Evolutionary conservation across 2,113 vertebrate species (phyloP).

Genomic region (Percopsis transmontana): DNA sequence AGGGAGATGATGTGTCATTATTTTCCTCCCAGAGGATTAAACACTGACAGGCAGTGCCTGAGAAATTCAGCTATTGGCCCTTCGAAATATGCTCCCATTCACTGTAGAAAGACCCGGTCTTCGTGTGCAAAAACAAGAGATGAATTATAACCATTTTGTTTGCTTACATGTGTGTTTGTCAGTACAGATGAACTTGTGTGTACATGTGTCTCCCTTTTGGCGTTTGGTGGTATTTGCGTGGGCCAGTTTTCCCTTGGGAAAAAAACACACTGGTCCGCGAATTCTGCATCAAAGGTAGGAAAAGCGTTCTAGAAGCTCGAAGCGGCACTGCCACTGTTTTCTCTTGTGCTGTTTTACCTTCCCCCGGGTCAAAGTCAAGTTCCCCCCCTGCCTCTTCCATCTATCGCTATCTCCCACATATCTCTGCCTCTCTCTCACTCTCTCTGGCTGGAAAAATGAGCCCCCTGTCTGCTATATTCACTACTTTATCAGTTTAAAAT

Average conservation of each 20-base stretch:
- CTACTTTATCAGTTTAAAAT: slow-evolving; percentile 64
- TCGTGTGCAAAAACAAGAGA: slow-evolving; percentile 20
- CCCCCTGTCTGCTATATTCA: slow-evolving; percentile 64
- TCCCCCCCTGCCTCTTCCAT: slow-evolving; percentile 41
- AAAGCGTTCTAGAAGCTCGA: slow-evolving; percentile 45
- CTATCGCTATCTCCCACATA: slow-evolving; percentile 30
- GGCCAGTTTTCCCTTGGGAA: neutral
- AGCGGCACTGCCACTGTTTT: slow-evolving; percentile 34
- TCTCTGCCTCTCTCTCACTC: neutral
- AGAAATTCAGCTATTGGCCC: slow-evolving; percentile 38
- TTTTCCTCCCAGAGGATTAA: slow-evolving; percentile 56
- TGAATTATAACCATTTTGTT: slow-evolving; percentile 13
- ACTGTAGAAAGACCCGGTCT: slow-evolving; percentile 2
- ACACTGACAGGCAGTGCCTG: slow-evolving; percentile 28
- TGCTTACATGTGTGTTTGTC: neutral
- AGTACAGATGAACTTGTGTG: neutral
- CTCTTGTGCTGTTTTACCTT: slow-evolving; percentile 39
- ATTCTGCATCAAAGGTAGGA: slow-evolving; percentile 49
- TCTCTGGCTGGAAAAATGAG: slow-evolving; percentile 21
- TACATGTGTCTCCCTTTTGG: slow-evolving; percentile 3
- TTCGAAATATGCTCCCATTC: slow-evolving; percentile 27
- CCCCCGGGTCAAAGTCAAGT: slow-evolving; percentile 59
- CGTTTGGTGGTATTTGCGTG: neutral
- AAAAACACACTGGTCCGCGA: slow-evolving; percentile 3
- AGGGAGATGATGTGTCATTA: slow-evolving; percentile 63